Base-by-base conservation (phyloP, 2,113 vertebrate species). In the Daphoenositta chrysoptera region DNA sequence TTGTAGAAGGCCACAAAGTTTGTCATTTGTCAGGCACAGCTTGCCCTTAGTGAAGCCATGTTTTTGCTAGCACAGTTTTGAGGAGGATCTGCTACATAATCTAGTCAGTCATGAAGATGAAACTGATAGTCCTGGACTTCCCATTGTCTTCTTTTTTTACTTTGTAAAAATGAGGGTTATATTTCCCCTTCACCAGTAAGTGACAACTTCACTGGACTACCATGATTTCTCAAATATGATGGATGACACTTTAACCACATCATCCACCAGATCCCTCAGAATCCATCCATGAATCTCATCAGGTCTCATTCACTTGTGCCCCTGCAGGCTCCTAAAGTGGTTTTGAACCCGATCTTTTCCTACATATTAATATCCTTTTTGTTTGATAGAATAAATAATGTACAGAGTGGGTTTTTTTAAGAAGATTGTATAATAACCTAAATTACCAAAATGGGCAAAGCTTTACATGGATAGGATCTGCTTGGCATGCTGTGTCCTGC, bases 261-360 rank as follows among this genome's bases (percentile, higher is more conserved):
- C n/a, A 33, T 48, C 7, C 22, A 27, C 18, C 26, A 54, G 31
- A 37, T 42, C 31, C 18, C 22, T 44, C 27, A n/a, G 22, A 15
- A 77, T 53, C 23, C 0, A 0, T 13, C 50, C 10, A 44, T 28
- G 27, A 48, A 42, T 17, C 33, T 84, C 35, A 26, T 14, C 7
- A 20, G 31, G 5, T 64, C 15, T 42, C 42, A 44, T 24, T 48
- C 35, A 17, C 15, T 37, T 30, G 19, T 8, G 3, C 5, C 6
- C 5, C 27, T 63, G 50, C 31, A 37, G 6, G 11, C 76, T 47
- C 40, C 30, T 28, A 16, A 42, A 4, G 50, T 56, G 42, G 15
- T 54, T 31, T 56, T 17, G 26, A 56, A 69, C 4, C 15, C 42
- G 30, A 56, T 50, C 22, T 56, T 37, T 16, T 71, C 21, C 31